Conservation (phyloP, 2,113 vertebrate species). For the Calyptomena viridis region DNA sequence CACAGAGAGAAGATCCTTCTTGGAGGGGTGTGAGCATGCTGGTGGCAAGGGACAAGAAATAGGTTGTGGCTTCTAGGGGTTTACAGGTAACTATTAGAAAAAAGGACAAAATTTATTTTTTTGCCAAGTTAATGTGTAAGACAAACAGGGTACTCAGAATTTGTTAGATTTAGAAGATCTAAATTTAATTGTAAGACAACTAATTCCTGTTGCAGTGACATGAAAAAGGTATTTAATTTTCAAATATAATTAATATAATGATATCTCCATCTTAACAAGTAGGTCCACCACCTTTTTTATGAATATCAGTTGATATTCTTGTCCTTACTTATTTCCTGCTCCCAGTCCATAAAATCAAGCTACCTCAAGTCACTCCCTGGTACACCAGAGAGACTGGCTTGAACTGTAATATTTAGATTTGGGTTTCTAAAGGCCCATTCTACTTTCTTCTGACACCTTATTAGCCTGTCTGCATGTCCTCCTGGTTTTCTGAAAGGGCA, state of each 20-base stretch:
- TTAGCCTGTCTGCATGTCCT: not conserved
- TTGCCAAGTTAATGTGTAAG: not conserved
- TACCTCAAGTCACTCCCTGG: rapidly evolving
- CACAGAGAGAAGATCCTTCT: not conserved
- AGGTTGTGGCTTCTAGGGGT: not conserved
- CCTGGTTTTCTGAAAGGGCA: not conserved
- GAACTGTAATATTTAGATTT: not conserved
- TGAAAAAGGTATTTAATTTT: not conserved
- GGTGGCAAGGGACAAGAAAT: not conserved
- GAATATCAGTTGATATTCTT: not conserved
- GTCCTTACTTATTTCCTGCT: rapidly evolving
- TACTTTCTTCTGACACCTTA: not conserved
- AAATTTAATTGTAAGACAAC: not conserved
- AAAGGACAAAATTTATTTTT: not conserved
- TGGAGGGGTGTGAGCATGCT: not conserved
- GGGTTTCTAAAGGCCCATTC: not conserved
- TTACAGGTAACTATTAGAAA: not conserved
- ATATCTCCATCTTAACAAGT: not conserved
- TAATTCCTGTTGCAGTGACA: not conserved
- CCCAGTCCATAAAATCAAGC: not conserved
- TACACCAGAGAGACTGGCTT: not conserved
- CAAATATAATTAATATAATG: not conserved
- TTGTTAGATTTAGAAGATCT: not conserved
- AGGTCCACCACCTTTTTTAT: not conserved
- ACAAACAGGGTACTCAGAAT: not conserved